phyloP scores from a whole-genome alignment of 2,113 vertebrate genomes.

The Xerus inauris region DNA sequence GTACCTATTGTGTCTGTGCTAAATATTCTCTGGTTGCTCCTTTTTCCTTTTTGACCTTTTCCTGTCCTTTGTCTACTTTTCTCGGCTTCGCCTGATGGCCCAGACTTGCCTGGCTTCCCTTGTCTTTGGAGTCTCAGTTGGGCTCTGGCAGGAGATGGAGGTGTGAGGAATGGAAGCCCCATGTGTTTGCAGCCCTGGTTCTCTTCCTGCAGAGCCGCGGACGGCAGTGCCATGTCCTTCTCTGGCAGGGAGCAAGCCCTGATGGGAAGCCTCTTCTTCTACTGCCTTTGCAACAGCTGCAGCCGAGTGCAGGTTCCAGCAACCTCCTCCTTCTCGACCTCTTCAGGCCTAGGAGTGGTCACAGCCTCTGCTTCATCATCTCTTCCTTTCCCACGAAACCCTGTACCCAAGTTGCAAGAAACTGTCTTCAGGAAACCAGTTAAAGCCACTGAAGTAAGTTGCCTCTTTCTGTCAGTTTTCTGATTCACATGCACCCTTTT shows the following conservation, averaged over 20 bases:
- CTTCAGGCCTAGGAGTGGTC: background rate
- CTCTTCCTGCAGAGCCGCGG: background rate
- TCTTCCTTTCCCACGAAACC: background rate
- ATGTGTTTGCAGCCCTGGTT: rapidly evolving
- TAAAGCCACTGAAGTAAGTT: background rate
- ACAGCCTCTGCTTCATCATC: background rate
- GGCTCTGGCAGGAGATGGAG: background rate
- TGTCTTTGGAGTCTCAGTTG: background rate
- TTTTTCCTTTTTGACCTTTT: background rate
- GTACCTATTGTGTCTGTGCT: background rate
- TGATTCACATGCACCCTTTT: background rate
- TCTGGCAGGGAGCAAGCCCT: background rate
- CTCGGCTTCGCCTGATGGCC: background rate
- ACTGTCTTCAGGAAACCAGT: background rate
- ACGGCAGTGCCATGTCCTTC: background rate
- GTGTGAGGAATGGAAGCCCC: background rate
- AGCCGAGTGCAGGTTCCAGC: background rate
- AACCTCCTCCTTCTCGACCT: background rate
- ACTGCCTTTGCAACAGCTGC: background rate
- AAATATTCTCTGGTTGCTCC: background rate
- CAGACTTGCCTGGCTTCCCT: background rate
- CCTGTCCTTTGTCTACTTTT: background rate
- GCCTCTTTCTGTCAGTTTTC: background rate
- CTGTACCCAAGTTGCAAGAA: background rate
- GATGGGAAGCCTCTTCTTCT: background rate